phyloP scores from a whole-genome alignment of 2,113 vertebrate genomes.

The Castor canadensis region DNA sequence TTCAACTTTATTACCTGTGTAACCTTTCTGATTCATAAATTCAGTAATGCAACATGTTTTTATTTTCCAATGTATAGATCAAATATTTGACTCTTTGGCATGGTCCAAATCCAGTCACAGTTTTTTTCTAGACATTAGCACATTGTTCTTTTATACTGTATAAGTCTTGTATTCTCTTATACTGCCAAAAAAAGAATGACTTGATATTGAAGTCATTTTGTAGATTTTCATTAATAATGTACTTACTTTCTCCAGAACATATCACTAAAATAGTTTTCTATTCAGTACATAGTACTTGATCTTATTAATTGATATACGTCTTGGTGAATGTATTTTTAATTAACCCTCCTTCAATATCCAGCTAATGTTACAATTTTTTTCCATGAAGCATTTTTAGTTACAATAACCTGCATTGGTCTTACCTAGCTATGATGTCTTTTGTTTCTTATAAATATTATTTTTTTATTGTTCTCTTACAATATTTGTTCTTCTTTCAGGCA shows the following conservation, averaged over 20 bases:
- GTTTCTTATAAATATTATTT: background rate
- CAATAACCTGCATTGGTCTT: background rate
- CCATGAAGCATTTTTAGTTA: background rate
- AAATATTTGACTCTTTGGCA: background rate
- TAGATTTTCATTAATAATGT: slow-evolving; percentile 7
- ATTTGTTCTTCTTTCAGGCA: background rate
- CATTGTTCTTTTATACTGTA: background rate
- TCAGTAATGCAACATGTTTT: background rate
- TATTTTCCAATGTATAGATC: background rate
- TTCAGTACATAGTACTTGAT: background rate
- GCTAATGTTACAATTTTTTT: background rate
- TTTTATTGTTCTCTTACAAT: background rate
- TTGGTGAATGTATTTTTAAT: background rate
- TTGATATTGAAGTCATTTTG: background rate
- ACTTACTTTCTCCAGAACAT: background rate
- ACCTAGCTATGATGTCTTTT: background rate
- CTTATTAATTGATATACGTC: background rate
- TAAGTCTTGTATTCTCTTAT: too few species aligned
- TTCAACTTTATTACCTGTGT: background rate
- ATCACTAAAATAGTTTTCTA: background rate
- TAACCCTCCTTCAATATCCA: background rate
- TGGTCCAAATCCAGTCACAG: background rate
- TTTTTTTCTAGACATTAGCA: background rate
- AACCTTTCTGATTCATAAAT: background rate
- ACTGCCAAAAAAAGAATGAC: background rate